Conservation (phyloP, 2,888 invertebrate species). For the Alloplasta piceator region DNA sequence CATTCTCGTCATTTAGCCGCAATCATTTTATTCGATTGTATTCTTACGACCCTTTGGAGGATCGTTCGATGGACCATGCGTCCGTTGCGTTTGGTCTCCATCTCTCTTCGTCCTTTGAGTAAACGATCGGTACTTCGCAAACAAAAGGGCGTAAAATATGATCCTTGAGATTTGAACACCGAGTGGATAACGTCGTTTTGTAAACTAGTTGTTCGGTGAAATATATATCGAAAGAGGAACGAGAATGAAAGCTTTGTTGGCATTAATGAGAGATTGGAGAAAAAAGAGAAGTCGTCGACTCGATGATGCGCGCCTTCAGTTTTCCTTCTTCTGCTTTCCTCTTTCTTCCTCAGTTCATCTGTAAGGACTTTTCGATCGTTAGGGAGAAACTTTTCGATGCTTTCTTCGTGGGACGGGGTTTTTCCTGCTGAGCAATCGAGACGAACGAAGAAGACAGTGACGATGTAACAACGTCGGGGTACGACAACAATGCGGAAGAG, state of each 20-base stretch:
- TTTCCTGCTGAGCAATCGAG: conserved; percentile 30
- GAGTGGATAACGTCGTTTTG: too few relatives aligned
- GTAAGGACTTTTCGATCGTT: conserved; percentile 72
- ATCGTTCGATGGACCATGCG: conserved; percentile 22
- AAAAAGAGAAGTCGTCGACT: conserved; percentile 27
- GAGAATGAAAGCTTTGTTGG: neutral
- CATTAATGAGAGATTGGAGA: conserved; percentile 59
- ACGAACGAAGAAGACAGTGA: conserved; percentile 23
- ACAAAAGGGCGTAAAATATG: too few relatives aligned
- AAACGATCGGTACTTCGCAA: too few relatives aligned
- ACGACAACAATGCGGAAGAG: conserved; percentile 67
- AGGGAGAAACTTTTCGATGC: conserved; percentile 71
- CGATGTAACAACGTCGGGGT: conserved; percentile 22
- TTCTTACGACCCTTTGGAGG: conserved; percentile 18
- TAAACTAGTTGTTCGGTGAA: too few relatives aligned
- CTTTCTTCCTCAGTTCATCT: conserved; percentile 53
- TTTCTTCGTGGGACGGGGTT: conserved; percentile 32
- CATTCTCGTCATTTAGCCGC: neutral
- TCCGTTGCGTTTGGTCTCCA: conserved; percentile 17
- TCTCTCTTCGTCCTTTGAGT: conserved; percentile 7
- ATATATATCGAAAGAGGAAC: neutral
- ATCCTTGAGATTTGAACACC: too few relatives aligned
- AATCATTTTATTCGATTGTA: conserved; percentile 37
- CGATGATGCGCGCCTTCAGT: conserved; percentile 7
- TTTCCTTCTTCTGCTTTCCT: neutral